These are phyloP conservation scores for Phodopus roborovskii DNA, from an alignment of 2,113 vertebrate species.

Conservation along the genomic window DNA sequence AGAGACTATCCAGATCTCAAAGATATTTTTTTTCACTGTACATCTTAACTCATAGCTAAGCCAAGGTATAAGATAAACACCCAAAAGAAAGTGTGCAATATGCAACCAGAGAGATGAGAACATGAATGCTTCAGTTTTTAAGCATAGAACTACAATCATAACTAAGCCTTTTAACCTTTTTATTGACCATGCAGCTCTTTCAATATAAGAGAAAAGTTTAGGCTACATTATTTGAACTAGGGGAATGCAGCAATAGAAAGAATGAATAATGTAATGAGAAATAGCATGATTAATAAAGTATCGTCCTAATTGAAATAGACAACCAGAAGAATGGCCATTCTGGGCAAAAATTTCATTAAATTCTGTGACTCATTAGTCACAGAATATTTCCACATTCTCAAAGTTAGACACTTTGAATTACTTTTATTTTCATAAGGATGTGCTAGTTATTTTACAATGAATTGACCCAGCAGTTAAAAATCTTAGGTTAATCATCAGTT, in stretches of 20 bases:
- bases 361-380: not conserved
- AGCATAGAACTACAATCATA: not conserved
- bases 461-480: conserved; percentile 2
- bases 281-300: conserved; percentile 6
- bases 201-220: not conserved
- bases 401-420: not conserved
- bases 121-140: not conserved
- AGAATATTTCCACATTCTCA: conserved; percentile 37
- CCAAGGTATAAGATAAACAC: not conserved
- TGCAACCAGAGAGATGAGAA: not conserved
- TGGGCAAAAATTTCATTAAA: conserved; percentile 40
- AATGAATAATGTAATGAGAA: not conserved
- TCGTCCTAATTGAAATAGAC: conserved; percentile 44
- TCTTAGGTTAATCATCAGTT: conserved; percentile 13
- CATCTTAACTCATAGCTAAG: not conserved
- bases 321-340: not conserved
- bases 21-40: not conserved
- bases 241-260: not conserved
- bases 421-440: not conserved
- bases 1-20: not conserved
- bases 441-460: conserved; percentile 3
- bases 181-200: not conserved
- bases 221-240: not conserved
- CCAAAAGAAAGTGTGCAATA: not conserved
- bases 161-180: not conserved